Base-by-base conservation (phyloP, 2,888 invertebrate species). In the Pollenia amentaria region DNA sequence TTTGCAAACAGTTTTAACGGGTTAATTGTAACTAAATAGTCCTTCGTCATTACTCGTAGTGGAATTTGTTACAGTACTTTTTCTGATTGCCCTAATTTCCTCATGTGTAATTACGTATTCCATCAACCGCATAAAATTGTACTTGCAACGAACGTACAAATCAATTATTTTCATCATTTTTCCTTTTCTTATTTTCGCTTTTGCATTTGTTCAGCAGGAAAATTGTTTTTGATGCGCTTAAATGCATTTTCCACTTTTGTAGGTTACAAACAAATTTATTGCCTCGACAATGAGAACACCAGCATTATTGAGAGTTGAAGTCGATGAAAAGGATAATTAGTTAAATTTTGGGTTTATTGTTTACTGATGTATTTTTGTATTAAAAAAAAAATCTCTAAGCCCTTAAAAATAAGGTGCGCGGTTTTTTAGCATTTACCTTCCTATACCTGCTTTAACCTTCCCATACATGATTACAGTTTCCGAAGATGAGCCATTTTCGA, bases 201-300 rank as follows among this genome's bases (percentile, higher is more conserved):
- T 55, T 21, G 42, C 10, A 29, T 29, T 6, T 29, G 16, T 70
- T 53, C 42, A 46, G 18, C 46, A 53, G 64, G 72, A 42, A 65
- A 80, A 44, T 80, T 44, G 72, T 40, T 62, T 10, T 18, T 53
- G 72, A 65, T 64, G 42, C 72, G 55, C 62, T 80, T 53, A 80
- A 80, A 64, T 80, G 80, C 80, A 80, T 73, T 80, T 67, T 40
- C 55, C 64, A 80, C 55, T 80, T 80, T 64, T 72, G 64, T 64
- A 12, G 72, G 64, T 44, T 21, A 53, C 46, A 72, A 65, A 72
- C 46, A 73, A 72, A 80, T 29, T 80, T 80, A 80, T 73, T 80
- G 65, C 80, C 69, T 48, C 14, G 55, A 73, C 55, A 65, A 14
- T 16, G 80, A 65, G 55, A 80, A 80, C 64, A 80, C 72, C 65